Percentiles rank a stretch among this genome's conserved stretches.
These are phyloP conservation scores for Thecophora atra DNA, from an alignment of 2,888 invertebrate genomes.

Conservation along the genomic window DNA sequence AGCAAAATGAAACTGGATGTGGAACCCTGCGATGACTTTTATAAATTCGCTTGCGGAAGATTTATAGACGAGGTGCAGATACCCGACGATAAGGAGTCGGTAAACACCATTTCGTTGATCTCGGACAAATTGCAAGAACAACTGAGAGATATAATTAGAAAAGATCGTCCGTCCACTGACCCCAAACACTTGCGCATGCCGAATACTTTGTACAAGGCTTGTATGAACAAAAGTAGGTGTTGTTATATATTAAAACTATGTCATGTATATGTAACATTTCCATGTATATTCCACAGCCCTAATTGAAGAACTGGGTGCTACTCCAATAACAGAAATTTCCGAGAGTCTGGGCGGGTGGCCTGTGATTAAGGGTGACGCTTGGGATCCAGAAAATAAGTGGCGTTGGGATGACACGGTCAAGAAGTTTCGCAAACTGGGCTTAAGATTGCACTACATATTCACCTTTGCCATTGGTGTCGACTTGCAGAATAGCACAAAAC, in stretches of 20 bases:
- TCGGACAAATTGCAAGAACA: slow-evolving; percentile 66
- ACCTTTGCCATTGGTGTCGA: slow-evolving; percentile 91
- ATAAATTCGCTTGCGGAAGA: slow-evolving; percentile 78
- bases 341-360: slow-evolving; percentile 93
- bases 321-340: slow-evolving; percentile 78
- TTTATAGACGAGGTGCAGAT: slow-evolving; percentile 75
- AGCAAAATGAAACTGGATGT: slow-evolving; percentile 74
- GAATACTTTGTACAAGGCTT: slow-evolving; percentile 65
- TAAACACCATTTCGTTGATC: slow-evolving; percentile 66
- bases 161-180: slow-evolving; percentile 58
- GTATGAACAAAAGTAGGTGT: slow-evolving; percentile 74
- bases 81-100: slow-evolving; percentile 73
- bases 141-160: slow-evolving; percentile 63
- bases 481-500: slow-evolving; percentile 83
- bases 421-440: slow-evolving; percentile 81
- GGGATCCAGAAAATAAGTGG: slow-evolving; percentile 74
- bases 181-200: slow-evolving; percentile 65
- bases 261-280: neutral
- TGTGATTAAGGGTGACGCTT: slow-evolving; percentile 78
- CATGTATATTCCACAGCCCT: slow-evolving; percentile 68
- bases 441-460: slow-evolving; percentile 88
- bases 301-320: slow-evolving; percentile 82
- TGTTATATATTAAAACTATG: slow-evolving; percentile 84
- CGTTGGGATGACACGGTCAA: slow-evolving; percentile 86
- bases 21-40: slow-evolving; percentile 82